Evolutionary conservation across 1,140 invertebrate species (phyloP).

Genomic region (Cyclargus thomasi): DNA sequence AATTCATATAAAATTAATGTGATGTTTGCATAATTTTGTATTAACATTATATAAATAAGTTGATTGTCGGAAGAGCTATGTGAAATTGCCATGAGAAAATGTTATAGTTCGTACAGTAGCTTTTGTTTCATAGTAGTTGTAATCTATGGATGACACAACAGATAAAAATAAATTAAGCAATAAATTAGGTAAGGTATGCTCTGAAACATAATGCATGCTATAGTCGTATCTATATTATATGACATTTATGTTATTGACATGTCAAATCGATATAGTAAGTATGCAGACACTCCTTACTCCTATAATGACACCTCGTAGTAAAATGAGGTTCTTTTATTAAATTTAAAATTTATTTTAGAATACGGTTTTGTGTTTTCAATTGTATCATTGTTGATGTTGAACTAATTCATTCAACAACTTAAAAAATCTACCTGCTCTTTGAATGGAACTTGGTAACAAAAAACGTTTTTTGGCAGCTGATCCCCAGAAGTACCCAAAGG

Average conservation of each 20-base stretch:
- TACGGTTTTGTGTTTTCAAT: too few relatives aligned
- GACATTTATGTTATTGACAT: too few relatives aligned
- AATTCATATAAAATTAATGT: conserved; percentile 1
- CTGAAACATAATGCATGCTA: too few relatives aligned
- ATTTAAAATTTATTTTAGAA: too few relatives aligned
- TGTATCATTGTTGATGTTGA: too few relatives aligned
- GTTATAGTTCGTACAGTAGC: too few relatives aligned
- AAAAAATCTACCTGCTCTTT: not conserved
- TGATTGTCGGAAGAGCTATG: not conserved
- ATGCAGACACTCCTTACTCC: too few relatives aligned
- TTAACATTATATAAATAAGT: not conserved
- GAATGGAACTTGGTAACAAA: not conserved
- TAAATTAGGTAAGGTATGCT: too few relatives aligned
- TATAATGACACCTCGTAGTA: too few relatives aligned
- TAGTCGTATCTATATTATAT: too few relatives aligned
- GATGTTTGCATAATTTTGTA: conserved; percentile 1
- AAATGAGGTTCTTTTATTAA: too few relatives aligned
- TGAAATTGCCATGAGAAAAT: not conserved
- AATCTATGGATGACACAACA: not conserved
- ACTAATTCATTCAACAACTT: not conserved
- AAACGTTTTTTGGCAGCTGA: not conserved
- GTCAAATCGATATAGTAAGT: too few relatives aligned
- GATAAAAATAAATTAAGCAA: not conserved
- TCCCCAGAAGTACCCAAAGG: not conserved
- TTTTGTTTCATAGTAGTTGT: not conserved